Evolutionary conservation across 1,140 invertebrate species (phyloP), one percentile per base, ranked within the genome.

Genomic region (Papilio polyxenes): DNA sequence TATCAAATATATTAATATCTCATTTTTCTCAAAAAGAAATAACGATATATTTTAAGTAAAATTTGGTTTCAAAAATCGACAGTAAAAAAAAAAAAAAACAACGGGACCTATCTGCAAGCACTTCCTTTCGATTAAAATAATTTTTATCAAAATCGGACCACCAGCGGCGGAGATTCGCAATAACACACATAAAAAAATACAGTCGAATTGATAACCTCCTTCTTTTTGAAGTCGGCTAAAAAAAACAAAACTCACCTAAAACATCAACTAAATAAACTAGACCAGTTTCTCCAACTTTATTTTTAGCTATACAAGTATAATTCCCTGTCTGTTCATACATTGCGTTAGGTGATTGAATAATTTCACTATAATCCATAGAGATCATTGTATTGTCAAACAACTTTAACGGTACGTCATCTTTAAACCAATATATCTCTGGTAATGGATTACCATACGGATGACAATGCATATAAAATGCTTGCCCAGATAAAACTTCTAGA

Each of bases 341-440:
- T 0, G 92, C 91, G 8, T 80, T 86, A 17, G 85, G 89, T 0
- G 90, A 83, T 1, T 85, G 80, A 13, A 95, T 74, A 1, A 93
- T 86, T 83, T 95, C 92, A 1, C 91, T 91, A 72, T 89, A 92
- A 15, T 94, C 92, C 6, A 83, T 86, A 7, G 89, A 86, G 13
- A 92, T 83, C 89, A 93, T 91, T 1, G 81, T 89, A n/a, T 91
- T 85, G 59, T 94, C 93, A 75, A 91, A 93, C 8, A 94, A 88
- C 23, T 86, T 89, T 17, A 91, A 74, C 8, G 89, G 89, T 2
- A 89, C 15, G 6, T 85, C 89, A 69, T 95, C 90, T 83, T 91
- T 93, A 82, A 94, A 94, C 94, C 94, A 95, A 83, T 94, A 94
- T 7, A 95, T 85, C 62, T 90, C 89, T 6, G 94, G 93, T 8